phyloP scores from a whole-genome alignment of 2,888 invertebrate genomes.

The Gonocerus acuteangulatus region DNA sequence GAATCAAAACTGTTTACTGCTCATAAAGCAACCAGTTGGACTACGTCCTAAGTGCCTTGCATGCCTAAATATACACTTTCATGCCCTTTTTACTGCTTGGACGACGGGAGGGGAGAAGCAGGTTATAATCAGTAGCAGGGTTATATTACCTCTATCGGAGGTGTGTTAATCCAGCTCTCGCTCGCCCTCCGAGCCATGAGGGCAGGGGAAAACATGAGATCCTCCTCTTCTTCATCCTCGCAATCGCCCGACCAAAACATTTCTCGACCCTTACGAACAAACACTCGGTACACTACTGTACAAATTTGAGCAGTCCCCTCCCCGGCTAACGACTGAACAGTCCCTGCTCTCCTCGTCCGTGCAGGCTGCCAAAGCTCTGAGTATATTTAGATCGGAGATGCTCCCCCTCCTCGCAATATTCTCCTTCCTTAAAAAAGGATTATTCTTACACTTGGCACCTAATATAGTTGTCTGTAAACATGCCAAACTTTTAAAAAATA shows the following conservation, averaged over 20 bases:
- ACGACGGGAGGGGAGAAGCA: too few species aligned
- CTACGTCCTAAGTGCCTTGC: too few species aligned
- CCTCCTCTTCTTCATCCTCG: conserved; percentile 75
- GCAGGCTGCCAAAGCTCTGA: background rate
- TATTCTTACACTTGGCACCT: too few species aligned
- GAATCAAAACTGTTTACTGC: too few species aligned
- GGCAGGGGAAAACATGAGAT: conserved; percentile 78
- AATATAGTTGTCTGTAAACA: too few species aligned
- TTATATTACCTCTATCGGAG: conserved; percentile 68
- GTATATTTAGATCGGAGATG: conserved; percentile 26
- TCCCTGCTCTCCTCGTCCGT: background rate
- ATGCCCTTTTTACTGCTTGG: too few species aligned
- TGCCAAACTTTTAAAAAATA: too few species aligned
- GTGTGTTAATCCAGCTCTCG: conserved; percentile 83
- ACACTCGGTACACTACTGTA: background rate
- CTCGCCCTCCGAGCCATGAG: conserved; percentile 77
- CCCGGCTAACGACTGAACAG: conserved; percentile 15
- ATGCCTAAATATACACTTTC: too few species aligned
- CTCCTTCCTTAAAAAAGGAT: too few species aligned
- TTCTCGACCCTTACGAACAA: background rate
- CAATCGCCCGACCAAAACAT: conserved; percentile 65
- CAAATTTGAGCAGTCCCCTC: conserved; percentile 10
- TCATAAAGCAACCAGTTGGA: too few species aligned
- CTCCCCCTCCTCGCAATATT: background rate
- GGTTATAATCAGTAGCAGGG: background rate